Evolutionary conservation across 2,888 invertebrate genomes (phyloP).

Genomic region (Sinelater perroti): DNA sequence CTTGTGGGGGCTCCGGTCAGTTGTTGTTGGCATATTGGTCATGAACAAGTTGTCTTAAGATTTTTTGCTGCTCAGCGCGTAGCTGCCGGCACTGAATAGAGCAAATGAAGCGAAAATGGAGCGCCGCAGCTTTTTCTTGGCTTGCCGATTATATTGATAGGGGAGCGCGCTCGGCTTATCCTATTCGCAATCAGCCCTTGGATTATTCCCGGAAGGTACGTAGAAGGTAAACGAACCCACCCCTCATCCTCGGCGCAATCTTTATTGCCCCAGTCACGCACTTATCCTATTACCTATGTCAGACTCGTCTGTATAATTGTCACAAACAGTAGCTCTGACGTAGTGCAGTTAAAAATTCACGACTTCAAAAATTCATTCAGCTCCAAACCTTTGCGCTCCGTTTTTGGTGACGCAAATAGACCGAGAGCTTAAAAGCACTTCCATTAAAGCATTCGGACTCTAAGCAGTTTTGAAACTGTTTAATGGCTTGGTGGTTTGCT

Average conservation of each 20-base stretch:
- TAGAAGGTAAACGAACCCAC: slow-evolving; percentile 8
- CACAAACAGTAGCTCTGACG: background rate
- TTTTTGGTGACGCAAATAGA: too few species aligned
- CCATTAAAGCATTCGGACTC: too few species aligned
- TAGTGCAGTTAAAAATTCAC: slow-evolving; percentile 6
- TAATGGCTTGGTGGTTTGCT: too few species aligned
- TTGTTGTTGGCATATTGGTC: background rate
- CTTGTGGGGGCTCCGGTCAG: background rate
- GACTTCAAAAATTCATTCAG: too few species aligned
- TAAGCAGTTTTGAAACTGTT: too few species aligned
- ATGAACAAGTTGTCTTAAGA: background rate
- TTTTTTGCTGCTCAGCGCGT: background rate
- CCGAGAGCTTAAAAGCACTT: too few species aligned
- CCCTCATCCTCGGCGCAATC: slow-evolving; percentile 8
- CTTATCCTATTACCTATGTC: slow-evolving; percentile 11
- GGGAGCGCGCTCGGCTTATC: slow-evolving; percentile 10
- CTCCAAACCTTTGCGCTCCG: too few species aligned
- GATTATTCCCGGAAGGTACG: slow-evolving; percentile 10
- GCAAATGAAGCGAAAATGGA: background rate
- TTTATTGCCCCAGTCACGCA: slow-evolving; percentile 14
- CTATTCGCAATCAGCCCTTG: slow-evolving; percentile 6
- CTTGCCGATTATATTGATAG: slow-evolving; percentile 7
- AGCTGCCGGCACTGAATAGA: background rate
- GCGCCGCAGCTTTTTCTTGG: slow-evolving; percentile 1
- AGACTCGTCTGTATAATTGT: slow-evolving; percentile 7